Conservation (phyloP, 2,113 vertebrate species). For the Bothrops jararaca region DNA sequence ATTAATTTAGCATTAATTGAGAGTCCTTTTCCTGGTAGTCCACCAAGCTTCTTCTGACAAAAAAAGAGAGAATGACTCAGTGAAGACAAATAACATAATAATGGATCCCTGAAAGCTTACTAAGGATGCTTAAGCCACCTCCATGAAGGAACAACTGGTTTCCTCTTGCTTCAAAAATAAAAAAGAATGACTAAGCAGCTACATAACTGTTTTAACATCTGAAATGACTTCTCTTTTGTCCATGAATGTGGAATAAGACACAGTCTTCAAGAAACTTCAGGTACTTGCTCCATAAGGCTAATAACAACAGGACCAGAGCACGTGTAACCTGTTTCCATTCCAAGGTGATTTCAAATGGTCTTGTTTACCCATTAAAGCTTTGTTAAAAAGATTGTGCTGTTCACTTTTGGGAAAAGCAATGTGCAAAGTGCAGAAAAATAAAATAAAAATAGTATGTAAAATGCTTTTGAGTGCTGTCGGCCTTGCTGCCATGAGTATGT, state of each 20-base stretch:
- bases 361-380: neutral
- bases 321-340: slow-evolving; percentile 13
- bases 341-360: neutral
- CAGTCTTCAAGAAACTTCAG: neutral
- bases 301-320: slow-evolving; percentile 2
- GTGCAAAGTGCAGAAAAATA: neutral
- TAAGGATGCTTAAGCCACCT: slow-evolving; percentile 54
- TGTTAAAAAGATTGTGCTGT: neutral
- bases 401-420: neutral
- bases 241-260: slow-evolving; percentile 1
- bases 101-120: slow-evolving; percentile 53
- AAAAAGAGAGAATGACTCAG: slow-evolving; percentile 56
- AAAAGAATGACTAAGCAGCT: slow-evolving; percentile 22
- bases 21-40: slow-evolving; percentile 44
- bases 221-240: slow-evolving; percentile 36
- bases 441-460: neutral
- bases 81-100: slow-evolving; percentile 55
- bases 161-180: slow-evolving; percentile 53
- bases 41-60: slow-evolving; percentile 55
- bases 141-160: slow-evolving; percentile 50
- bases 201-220: slow-evolving; percentile 17
- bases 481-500: no score
- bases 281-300: slow-evolving; percentile 13
- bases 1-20: slow-evolving; percentile 61
- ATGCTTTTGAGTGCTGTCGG: no score